Conservation (phyloP, 2,797 vertebrate species). For the Propithecus perrieri region DNA sequence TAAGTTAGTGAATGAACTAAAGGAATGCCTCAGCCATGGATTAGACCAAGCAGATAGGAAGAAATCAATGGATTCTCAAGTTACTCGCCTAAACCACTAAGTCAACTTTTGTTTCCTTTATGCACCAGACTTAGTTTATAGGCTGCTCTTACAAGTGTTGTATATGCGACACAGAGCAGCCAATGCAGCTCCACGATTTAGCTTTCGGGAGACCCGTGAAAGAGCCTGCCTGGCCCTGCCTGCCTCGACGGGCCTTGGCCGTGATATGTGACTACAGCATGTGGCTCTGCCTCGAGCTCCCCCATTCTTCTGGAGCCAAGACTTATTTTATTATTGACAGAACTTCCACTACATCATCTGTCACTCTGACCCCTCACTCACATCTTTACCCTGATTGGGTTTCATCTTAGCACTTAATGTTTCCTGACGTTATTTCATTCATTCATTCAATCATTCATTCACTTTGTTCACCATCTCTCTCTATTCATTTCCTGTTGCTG, state of each 20-base stretch:
- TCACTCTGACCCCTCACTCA: not conserved
- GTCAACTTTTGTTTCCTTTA: not conserved
- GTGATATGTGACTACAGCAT: rapidly evolving
- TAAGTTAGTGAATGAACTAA: not conserved
- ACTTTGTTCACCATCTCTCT: not conserved
- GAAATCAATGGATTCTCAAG: not conserved
- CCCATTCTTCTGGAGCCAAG: not conserved
- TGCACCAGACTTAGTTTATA: not conserved
- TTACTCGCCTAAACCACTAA: not conserved
- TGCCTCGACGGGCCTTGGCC: not conserved
- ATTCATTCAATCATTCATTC: not conserved
- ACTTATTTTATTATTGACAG: not conserved
- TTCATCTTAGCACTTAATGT: not conserved
- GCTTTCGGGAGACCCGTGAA: not conserved
- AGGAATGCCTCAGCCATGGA: not conserved
- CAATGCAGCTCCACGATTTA: not conserved
- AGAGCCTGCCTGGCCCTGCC: not conserved
- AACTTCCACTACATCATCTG: no score
- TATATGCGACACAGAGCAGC: no score
- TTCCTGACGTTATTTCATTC: not conserved
- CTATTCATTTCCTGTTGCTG: not conserved
- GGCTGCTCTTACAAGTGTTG: not conserved
- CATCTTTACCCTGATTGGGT: not conserved
- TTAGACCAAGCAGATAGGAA: not conserved
- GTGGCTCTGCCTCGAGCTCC: not conserved